These are phyloP conservation scores for Tangara arthus DNA, from an alignment of 2,797 vertebrate species.

Conservation along the genomic window DNA sequence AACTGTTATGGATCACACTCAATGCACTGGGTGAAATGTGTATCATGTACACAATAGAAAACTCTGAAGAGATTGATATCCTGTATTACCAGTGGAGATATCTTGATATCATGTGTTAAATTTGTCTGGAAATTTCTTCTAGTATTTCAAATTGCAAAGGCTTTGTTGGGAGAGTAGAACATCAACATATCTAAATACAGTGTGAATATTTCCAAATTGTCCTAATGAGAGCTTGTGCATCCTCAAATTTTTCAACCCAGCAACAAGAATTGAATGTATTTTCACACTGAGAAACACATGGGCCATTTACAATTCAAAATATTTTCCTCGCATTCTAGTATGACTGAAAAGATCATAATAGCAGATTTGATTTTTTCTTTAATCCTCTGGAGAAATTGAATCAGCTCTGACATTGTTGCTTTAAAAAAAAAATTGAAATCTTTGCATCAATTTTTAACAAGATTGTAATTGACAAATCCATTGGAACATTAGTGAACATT, in stretches of 20 bases:
- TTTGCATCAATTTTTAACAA: slow-evolving; percentile 71
- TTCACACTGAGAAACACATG: neutral
- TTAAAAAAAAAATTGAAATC: slow-evolving; percentile 49
- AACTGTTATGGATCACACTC: neutral
- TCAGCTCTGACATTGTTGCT: slow-evolving; percentile 31
- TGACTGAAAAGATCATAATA: slow-evolving; percentile 4
- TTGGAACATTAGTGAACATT: slow-evolving; percentile 73
- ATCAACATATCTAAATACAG: neutral
- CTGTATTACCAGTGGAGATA: neutral
- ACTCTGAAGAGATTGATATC: neutral
- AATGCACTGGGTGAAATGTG: neutral
- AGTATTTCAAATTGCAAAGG: neutral
- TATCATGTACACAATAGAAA: neutral
- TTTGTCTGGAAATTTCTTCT: neutral
- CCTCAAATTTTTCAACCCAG: neutral
- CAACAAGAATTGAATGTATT: neutral
- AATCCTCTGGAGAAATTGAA: slow-evolving; percentile 56
- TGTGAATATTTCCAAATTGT: neutral
- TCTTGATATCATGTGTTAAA: neutral
- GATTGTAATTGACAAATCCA: slow-evolving; percentile 75
- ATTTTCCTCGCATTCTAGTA: neutral
- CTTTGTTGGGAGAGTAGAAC: neutral
- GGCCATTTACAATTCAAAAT: neutral
- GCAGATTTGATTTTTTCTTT: slow-evolving; percentile 47
- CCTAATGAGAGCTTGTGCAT: neutral